A percentile compares a stretch with the other conserved stretches of the same genome.
Conservation (phyloP, 2,113 vertebrate species). For the Montifringilla adamsi region DNA sequence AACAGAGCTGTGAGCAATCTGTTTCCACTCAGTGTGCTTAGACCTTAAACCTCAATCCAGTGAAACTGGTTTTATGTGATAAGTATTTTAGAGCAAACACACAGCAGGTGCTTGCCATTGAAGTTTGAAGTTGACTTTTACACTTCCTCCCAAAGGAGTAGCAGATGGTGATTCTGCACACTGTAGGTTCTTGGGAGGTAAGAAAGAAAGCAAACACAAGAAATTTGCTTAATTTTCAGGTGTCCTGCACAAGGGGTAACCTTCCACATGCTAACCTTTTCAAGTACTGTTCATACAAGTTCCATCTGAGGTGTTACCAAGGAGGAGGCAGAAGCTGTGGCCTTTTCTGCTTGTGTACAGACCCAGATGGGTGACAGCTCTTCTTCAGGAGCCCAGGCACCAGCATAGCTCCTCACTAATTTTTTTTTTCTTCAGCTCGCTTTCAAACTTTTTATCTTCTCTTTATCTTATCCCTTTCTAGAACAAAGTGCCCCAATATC, state of each 20-base stretch:
- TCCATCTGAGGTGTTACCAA: not conserved
- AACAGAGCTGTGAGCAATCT: slow-evolving; percentile 25
- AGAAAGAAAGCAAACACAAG: not conserved
- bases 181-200: not conserved
- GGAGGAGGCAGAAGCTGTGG: not conserved
- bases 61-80: slow-evolving; percentile 12
- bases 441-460: not conserved
- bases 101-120: slow-evolving; percentile 5
- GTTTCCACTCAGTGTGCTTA: not conserved
- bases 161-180: not conserved
- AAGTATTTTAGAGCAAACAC: slow-evolving; percentile 7
- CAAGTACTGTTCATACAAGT: not conserved
- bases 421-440: not conserved
- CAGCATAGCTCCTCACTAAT: not conserved
- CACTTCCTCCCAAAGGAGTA: not conserved
- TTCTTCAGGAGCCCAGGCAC: not conserved
- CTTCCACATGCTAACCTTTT: not conserved
- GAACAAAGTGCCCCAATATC: not conserved
- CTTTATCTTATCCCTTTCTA: not conserved
- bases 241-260: not conserved
- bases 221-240: not conserved
- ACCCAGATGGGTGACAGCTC: not conserved
- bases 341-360: not conserved
- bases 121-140: slow-evolving; percentile 4
- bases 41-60: slow-evolving; percentile 3